Conservation (phyloP, 37 sponge, comb jelly and placozoan species). For the Diacarnus erythraeanus region DNA sequence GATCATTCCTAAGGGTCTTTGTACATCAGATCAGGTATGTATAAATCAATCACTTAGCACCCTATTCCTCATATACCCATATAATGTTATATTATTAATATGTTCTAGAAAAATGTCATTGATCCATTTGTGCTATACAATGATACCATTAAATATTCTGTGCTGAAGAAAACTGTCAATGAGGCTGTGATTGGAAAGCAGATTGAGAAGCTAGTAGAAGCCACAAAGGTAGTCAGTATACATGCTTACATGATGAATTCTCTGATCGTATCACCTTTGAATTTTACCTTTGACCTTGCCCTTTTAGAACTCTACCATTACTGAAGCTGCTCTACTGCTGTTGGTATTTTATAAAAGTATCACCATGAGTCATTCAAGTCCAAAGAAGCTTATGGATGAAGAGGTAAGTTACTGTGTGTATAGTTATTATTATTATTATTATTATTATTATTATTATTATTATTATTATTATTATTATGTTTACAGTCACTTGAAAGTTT, state of each 20-base stretch:
- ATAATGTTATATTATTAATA: neutral
- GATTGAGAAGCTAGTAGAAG: conserved; percentile 1
- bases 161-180: conserved; percentile 36
- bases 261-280: too few species aligned
- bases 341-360: conserved; percentile 28
- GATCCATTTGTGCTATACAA: conserved; percentile 71
- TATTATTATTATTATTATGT: too few species aligned
- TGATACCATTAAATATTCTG: conserved; percentile 17
- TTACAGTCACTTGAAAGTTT: conserved; percentile 14
- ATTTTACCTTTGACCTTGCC: too few species aligned
- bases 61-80: too few species aligned
- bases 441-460: too few species aligned
- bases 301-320: conserved; percentile 6
- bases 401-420: neutral
- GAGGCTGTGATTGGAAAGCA: conserved; percentile 41
- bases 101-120: conserved; percentile 12
- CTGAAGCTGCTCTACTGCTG: conserved; percentile 12
- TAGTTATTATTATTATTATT: neutral
- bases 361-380: neutral
- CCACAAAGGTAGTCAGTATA: conserved; percentile 18
- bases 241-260: too few species aligned
- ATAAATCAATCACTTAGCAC: too few species aligned
- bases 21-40: conserved; percentile 29
- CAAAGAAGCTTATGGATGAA: neutral
- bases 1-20: conserved; percentile 47